A percentile compares a stretch with the other conserved stretches of the same genome.
phyloP scores from a whole-genome alignment of 2,113 vertebrate genomes.

The Semnopithecus entellus region DNA sequence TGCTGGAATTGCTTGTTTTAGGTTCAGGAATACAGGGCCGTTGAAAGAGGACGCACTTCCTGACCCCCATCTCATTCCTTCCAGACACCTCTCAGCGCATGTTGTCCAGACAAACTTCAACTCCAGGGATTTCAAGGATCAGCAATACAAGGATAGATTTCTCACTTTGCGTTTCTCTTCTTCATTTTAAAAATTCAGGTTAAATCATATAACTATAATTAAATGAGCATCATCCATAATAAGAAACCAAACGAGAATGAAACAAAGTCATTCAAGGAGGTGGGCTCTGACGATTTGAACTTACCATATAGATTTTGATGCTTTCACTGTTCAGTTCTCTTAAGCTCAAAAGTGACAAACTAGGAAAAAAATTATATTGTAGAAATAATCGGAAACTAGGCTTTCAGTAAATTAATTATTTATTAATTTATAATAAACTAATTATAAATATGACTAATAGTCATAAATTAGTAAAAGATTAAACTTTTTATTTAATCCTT shows the following conservation, averaged over 20 bases:
- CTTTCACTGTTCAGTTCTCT: neutral
- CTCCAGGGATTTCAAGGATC: neutral
- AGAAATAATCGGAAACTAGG: neutral
- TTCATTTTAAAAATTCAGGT: neutral
- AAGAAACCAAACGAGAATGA: neutral
- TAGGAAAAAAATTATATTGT: neutral
- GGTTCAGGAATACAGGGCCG: neutral
- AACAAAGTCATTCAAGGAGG: neutral
- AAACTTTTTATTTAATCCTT: neutral
- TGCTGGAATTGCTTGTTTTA: neutral
- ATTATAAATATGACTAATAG: neutral
- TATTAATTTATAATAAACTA: no score
- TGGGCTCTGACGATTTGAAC: fast-evolving
- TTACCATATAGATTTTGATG: neutral
- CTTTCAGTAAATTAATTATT: neutral
- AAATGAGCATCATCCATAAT: neutral
- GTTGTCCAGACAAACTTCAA: fast-evolving
- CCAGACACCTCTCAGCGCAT: neutral
- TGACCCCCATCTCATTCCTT: neutral
- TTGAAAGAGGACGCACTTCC: neutral
- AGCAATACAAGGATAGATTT: neutral
- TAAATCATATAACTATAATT: neutral
- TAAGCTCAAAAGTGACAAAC: neutral
- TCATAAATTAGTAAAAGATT: neutral
- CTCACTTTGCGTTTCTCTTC: fast-evolving